These are phyloP conservation scores for Psephotus haematonotus DNA, from an alignment of 2,113 vertebrate species.

Conservation along the genomic window DNA sequence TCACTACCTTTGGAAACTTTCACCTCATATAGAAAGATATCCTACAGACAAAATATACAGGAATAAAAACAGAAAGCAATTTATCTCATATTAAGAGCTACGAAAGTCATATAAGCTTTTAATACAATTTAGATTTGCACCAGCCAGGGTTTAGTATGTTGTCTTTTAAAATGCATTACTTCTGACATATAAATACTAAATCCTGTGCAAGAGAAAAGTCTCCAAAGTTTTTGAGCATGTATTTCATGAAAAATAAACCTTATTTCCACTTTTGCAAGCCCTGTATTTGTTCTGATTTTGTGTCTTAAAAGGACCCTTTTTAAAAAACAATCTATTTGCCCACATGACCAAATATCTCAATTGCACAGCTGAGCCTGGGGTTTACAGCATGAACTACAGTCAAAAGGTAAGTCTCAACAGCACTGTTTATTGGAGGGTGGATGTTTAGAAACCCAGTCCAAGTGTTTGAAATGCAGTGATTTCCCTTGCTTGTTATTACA, in stretches of 20 bases:
- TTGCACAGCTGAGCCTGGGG: background rate
- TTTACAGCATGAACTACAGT: background rate
- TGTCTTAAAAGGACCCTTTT: background rate
- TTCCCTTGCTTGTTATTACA: background rate
- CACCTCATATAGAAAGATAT: background rate
- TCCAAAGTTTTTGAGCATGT: background rate
- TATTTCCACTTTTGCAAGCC: background rate
- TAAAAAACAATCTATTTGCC: background rate
- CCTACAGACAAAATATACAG: background rate
- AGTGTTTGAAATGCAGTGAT: background rate
- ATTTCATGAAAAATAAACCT: background rate
- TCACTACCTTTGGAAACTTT: background rate
- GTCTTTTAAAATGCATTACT: background rate
- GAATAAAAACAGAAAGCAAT: background rate
- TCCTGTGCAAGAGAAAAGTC: background rate
- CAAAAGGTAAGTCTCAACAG: background rate
- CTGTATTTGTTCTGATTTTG: background rate
- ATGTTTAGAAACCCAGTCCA: background rate
- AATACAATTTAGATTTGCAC: background rate
- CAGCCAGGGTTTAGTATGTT: background rate
- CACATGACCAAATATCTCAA: background rate
- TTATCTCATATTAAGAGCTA: background rate
- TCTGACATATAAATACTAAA: background rate
- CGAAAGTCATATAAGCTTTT: background rate
- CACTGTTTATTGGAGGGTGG: background rate